A percentile compares a stretch with the other conserved stretches of the same genome.
These are phyloP conservation scores for Cyclophora albipunctata DNA, from an alignment of 2,888 invertebrate species.

Conservation along the genomic window DNA sequence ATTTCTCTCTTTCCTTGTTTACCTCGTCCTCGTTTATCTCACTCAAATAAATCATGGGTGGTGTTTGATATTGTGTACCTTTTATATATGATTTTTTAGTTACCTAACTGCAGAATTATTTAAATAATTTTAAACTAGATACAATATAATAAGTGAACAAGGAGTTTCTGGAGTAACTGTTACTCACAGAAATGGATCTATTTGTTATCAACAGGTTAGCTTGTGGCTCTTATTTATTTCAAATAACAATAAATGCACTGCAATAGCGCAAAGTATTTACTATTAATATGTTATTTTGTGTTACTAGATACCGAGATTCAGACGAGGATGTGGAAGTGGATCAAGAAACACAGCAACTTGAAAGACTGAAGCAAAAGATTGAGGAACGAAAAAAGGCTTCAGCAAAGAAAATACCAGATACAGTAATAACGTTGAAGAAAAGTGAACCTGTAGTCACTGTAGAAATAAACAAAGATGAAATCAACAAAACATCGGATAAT, in stretches of 20 bases:
- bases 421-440: slow-evolving; percentile 28
- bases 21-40: too few relatives aligned
- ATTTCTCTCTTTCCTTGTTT: too few relatives aligned
- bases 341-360: slow-evolving; percentile 74
- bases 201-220: slow-evolving; percentile 82
- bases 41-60: too few relatives aligned
- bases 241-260: too few relatives aligned
- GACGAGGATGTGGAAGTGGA: slow-evolving; percentile 47
- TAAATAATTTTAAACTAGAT: too few relatives aligned
- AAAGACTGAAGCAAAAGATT: slow-evolving; percentile 76
- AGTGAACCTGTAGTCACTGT: slow-evolving; percentile 13
- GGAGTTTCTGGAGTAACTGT: too few relatives aligned
- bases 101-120: too few relatives aligned
- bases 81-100: too few relatives aligned
- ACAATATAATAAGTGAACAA: too few relatives aligned
- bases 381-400: slow-evolving; percentile 67
- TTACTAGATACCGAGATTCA: slow-evolving; percentile 60
- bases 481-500: slow-evolving; percentile 13
- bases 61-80: too few relatives aligned
- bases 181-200: slow-evolving; percentile 73
- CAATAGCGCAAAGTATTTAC: background rate
- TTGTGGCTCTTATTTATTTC: too few relatives aligned
- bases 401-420: slow-evolving; percentile 30
- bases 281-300: background rate
- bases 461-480: slow-evolving; percentile 20